Percentiles rank a stretch among this genome's conserved stretches.
Conservation (phyloP, 2,113 vertebrate genomes). For the Etheostoma spectabile region DNA sequence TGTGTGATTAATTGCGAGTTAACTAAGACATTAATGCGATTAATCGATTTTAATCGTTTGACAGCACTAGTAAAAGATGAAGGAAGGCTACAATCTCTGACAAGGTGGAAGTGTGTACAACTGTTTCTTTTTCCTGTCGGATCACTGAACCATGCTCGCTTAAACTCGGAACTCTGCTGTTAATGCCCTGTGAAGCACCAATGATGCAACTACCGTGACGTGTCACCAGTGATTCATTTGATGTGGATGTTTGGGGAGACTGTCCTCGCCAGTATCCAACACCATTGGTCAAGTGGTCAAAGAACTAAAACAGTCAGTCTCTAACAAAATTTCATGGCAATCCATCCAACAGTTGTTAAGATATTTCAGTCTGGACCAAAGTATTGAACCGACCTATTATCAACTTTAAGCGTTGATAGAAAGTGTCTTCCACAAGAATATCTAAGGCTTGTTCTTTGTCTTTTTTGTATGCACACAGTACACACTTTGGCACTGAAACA, state of each 20-base stretch:
- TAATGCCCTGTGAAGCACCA: neutral
- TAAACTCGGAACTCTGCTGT: neutral
- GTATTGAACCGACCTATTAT: too few species aligned
- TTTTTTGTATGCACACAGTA: neutral
- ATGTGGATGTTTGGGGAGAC: neutral
- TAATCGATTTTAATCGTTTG: too few species aligned
- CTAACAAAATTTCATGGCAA: neutral
- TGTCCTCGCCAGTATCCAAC: neutral
- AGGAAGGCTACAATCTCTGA: slow-evolving; percentile 4
- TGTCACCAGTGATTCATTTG: neutral
- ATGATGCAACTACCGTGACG: neutral
- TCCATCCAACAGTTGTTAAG: neutral
- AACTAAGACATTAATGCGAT: too few species aligned
- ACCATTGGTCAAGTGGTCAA: neutral
- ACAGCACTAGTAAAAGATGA: neutral
- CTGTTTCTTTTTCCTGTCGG: neutral
- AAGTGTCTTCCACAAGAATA: neutral
- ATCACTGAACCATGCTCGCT: neutral
- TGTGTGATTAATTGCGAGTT: too few species aligned
- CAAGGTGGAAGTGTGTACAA: neutral
- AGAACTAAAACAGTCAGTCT: neutral
- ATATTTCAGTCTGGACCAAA: too few species aligned
- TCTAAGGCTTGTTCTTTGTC: neutral
- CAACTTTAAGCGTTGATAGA: too few species aligned
- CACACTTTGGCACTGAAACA: neutral